A percentile compares a stretch with the other conserved stretches of the same genome.
Conservation (phyloP, 2,113 vertebrate species). For the Furnarius figulus region DNA sequence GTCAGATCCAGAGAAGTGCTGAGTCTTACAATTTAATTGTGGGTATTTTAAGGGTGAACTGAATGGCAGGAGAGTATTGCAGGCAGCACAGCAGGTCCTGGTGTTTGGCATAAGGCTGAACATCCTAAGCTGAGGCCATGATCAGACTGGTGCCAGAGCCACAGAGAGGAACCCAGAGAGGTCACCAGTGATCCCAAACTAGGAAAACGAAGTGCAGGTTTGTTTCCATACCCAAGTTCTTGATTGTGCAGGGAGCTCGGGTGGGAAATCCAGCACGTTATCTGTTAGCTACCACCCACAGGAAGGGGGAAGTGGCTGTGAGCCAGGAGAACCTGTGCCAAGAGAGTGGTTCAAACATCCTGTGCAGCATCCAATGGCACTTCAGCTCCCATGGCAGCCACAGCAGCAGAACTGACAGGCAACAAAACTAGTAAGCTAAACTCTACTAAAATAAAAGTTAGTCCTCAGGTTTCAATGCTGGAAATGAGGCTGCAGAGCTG, state of each 20-base stretch:
- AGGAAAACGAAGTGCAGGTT: background rate
- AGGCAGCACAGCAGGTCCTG: background rate
- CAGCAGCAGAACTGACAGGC: fast-evolving
- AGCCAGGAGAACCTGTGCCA: background rate
- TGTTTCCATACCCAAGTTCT: background rate
- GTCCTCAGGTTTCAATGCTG: background rate
- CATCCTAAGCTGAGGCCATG: background rate
- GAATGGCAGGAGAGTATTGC: background rate
- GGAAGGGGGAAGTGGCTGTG: background rate
- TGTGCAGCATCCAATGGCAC: fast-evolving
- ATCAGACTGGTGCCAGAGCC: background rate
- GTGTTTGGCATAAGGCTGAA: background rate
- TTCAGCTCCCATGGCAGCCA: background rate
- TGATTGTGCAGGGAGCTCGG: background rate
- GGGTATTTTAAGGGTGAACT: background rate
- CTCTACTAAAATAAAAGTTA: background rate
- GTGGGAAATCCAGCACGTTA: background rate
- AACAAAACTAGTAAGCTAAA: background rate
- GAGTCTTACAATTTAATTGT: background rate
- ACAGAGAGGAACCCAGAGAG: background rate
- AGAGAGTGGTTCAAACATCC: background rate
- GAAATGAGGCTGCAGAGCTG: background rate
- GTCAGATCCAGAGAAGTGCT: background rate
- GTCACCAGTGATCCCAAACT: background rate
- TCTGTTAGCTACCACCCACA: background rate